Conservation (phyloP, 2,888 invertebrate species). For the Hololepta plana region DNA sequence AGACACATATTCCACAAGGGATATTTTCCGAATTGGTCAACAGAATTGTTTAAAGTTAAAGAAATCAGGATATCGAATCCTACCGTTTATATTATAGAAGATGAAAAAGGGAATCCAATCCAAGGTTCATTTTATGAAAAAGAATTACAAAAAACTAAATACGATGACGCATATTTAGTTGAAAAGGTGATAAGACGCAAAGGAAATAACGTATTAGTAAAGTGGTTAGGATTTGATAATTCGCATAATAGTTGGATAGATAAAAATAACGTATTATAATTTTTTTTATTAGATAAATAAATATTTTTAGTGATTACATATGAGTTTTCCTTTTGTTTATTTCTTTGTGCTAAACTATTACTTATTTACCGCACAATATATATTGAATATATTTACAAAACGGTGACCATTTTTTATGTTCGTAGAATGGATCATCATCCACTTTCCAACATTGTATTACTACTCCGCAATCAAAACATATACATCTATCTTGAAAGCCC, state of each 20-base stretch:
- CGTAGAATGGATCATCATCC: too few relatives aligned
- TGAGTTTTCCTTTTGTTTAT: too few relatives aligned
- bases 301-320: too few relatives aligned
- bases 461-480: too few relatives aligned
- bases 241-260: constrained; percentile 6
- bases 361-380: too few relatives aligned
- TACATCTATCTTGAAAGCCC: too few relatives aligned
- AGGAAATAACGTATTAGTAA: constrained; percentile 13
- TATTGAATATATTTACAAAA: too few relatives aligned
- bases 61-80: constrained; percentile 14
- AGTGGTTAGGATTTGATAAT: constrained; percentile 10
- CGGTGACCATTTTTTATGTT: too few relatives aligned
- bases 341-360: too few relatives aligned
- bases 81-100: constrained; percentile 12
- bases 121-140: constrained; percentile 17
- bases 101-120: constrained; percentile 15
- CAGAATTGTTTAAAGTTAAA: constrained; percentile 15
- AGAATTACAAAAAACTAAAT: constrained; percentile 15
- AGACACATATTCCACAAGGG: constrained; percentile 12
- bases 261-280: constrained; percentile 6
- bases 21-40: constrained; percentile 17
- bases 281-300: too few relatives aligned
- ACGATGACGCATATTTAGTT: constrained; percentile 16
- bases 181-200: constrained; percentile 15
- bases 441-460: too few relatives aligned